Base-by-base conservation (phyloP, 1,140 invertebrate genomes). In the Eubasilissa regina region DNA sequence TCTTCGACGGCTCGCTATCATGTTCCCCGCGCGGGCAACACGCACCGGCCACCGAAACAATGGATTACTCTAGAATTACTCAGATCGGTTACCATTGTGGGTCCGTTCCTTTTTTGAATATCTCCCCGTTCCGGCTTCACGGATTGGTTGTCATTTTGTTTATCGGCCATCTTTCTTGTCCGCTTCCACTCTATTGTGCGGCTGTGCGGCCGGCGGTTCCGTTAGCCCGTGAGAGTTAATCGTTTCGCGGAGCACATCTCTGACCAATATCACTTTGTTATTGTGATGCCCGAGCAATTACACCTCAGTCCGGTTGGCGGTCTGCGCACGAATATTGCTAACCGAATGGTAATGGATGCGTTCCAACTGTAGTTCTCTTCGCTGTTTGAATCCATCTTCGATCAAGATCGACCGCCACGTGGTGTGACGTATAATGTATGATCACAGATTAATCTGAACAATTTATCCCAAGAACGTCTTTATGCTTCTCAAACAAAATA, bases 1-100 rank as follows among this genome's bases (percentile, higher is more conserved):
- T n/a, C n/a, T n/a, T n/a, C n/a, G n/a, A n/a, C n/a, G 25, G 12
- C 21, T 66, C n/a, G 19, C 25, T 47, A 70, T 70, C 66, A 19
- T 12, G 48, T 70, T 70, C 51, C 66, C 10, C 51, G 45, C 44
- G 66, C 25, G 48, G 12, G 66, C 48, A 56, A 74, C 44, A 6
- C 25, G 25, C 25, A n/a, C n/a, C n/a, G n/a, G n/a, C n/a, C n/a
- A n/a, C n/a, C n/a, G 35, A 56, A 15, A 74, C 70, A 74, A 74
- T 55, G 53, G 70, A 58, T 74, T 43, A 74, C 25, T 56, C 53
- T 73, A 73, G 70, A 73, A 73, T 73, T 73, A 73, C 70, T 43
- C 47, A 25, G 51, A 56, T 44, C 48, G 13, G 17, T 64, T 64
- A 64, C 66, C 7, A 17, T 10, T 47, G 66, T 12, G 25, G 21